These are phyloP conservation scores for Thalassophryne amazonica DNA, from an alignment of 2,797 vertebrate genomes.

Conservation along the genomic window DNA sequence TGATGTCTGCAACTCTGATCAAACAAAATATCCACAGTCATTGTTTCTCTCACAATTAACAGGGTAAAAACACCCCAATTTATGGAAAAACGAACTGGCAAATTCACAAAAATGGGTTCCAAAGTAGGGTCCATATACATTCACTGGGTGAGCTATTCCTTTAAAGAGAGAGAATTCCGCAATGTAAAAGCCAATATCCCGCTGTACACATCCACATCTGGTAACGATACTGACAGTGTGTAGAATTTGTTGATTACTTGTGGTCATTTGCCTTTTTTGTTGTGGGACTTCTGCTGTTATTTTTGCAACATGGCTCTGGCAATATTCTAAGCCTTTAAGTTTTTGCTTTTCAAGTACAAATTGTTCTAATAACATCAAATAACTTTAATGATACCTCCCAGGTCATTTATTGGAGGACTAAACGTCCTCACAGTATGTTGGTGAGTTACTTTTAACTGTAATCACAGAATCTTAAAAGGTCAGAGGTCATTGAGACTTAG, in stretches of 20 bases:
- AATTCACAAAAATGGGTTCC: no score
- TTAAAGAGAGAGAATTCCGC: no score
- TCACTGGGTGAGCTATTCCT: no score
- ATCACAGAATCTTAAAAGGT: constrained; percentile 9
- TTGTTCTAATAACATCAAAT: not conserved
- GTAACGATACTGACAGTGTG: not conserved
- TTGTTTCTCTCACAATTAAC: no score
- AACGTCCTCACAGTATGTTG: not conserved
- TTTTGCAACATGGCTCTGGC: not conserved
- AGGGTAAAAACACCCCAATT: no score
- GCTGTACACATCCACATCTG: not conserved
- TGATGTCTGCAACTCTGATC: no score
- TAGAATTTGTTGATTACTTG: not conserved
- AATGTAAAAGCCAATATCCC: no score
- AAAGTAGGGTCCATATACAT: no score
- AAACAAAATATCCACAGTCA: no score
- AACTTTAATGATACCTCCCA: not conserved
- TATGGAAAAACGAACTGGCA: no score
- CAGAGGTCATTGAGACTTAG: constrained; percentile 80
- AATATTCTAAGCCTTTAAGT: constrained; percentile 1
- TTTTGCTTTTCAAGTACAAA: not conserved
- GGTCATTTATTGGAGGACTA: not conserved
- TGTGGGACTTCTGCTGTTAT: not conserved
- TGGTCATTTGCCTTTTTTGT: constrained; percentile 2
- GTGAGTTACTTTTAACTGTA: not conserved